Evolutionary conservation across 2,888 invertebrate species (phyloP), one percentile per base, ranked within the genome.

Genomic region (Steinernema scapterisci): DNA sequence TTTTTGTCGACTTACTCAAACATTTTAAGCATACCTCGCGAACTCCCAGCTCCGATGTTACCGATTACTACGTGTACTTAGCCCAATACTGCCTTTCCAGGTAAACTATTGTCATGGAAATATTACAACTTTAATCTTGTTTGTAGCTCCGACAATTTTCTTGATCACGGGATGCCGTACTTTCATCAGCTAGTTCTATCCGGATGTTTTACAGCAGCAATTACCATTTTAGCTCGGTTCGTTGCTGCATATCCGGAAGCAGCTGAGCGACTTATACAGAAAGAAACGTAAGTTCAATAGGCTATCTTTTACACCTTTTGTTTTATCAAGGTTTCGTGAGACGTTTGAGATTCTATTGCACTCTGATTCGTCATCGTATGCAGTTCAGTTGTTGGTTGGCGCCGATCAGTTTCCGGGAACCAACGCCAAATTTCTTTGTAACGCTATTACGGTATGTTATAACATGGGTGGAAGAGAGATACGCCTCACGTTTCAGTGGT

Each of bases 291-390:
- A 31, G 45, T 74, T 19, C 16, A 11, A 5, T 70, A 19, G 3
- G 6, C 21, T 5, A 25, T 1, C 46, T 73, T n/a, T 19, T 38
- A 6, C n/a, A n/a, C 38, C 38, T 38, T 38, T 74, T 16, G 16
- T 27, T 13, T 23, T 19, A 73, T 81, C 63, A 70, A 85, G 85
- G 21, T 86, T 86, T 76, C 77, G 82, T 56, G 77, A 80, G 0
- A 77, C 78, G 6, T 80, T 86, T 63, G 85, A 86, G 25, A 75
- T 81, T 0, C 77, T 87, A 11, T 70, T 87, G 31, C 84, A 85
- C 76, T 79, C 85, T 0, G 86, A 86, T 72, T 82, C 84, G 63
- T 79, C 81, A 1, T 76, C 80, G 7, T 86, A 85, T 63, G 85
- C 85, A 0, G 76, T 82, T 16, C 84, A 86, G 73, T 79, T 86